phyloP scores from a whole-genome alignment of 2,113 vertebrate species.

The Dipodomys stephensi region DNA sequence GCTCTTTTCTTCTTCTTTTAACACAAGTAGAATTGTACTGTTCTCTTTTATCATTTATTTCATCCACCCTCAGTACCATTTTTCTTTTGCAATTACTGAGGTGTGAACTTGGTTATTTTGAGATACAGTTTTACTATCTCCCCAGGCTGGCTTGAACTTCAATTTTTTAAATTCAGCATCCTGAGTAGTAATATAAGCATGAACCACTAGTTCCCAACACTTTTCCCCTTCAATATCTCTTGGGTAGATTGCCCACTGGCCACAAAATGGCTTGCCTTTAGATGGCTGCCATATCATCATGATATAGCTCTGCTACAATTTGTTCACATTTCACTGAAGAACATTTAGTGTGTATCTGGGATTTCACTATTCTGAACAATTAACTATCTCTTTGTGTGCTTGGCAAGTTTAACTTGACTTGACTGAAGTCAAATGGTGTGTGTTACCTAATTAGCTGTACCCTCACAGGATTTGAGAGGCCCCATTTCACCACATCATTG shows the following conservation, averaged over 20 bases:
- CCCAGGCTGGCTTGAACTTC: too few species aligned
- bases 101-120: too few species aligned
- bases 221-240: not conserved
- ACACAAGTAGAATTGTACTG: not conserved
- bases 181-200: too few species aligned
- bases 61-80: not conserved
- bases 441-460: not conserved
- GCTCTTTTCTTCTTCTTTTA: not conserved
- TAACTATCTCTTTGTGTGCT: not conserved
- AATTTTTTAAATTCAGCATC: too few species aligned
- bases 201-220: too few species aligned
- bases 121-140: too few species aligned
- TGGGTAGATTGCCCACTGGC: not conserved
- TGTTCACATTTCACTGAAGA: not conserved
- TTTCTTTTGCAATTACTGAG: too few species aligned
- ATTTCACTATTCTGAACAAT: constrained; percentile 49
- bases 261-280: not conserved
- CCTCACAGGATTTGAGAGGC: not conserved
- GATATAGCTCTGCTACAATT: not conserved
- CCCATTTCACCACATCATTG: not conserved
- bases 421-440: not conserved
- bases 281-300: not conserved
- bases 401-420: not conserved
- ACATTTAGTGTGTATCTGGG: constrained; percentile 24
- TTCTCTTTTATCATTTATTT: not conserved